A percentile compares a stretch with the other conserved stretches of the same genome.
phyloP scores from a whole-genome alignment of 1,140 invertebrate genomes.

The Trichonephila clavata region DNA sequence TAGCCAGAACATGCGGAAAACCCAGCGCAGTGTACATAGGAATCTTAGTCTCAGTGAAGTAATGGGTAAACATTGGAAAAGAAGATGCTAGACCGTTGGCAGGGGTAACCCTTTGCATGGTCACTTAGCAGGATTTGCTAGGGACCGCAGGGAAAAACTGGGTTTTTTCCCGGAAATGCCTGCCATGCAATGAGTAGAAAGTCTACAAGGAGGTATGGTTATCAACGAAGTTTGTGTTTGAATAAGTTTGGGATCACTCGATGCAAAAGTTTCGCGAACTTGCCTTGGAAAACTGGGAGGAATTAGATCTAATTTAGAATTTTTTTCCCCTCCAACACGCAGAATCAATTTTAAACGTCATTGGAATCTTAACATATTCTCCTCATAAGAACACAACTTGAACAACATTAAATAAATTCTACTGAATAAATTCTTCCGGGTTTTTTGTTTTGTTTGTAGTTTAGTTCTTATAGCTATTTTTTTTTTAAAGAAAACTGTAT shows the following conservation, averaged over 20 bases:
- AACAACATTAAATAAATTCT: too few relatives aligned
- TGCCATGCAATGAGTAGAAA: neutral
- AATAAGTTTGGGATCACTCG: neutral
- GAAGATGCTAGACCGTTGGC: slow-evolving; percentile 5
- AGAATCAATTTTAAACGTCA: neutral
- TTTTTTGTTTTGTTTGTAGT: too few relatives aligned
- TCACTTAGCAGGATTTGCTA: slow-evolving; percentile 60
- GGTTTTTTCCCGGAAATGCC: neutral
- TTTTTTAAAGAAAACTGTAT: too few relatives aligned
- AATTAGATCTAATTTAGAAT: neutral
- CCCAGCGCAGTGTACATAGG: slow-evolving; percentile 55
- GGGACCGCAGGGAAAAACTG: slow-evolving; percentile 27
- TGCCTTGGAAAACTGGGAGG: neutral
- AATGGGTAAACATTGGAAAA: slow-evolving; percentile 65
- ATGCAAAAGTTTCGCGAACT: neutral
- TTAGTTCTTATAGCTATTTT: too few relatives aligned
- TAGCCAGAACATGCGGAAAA: slow-evolving; percentile 47
- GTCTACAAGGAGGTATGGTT: slow-evolving; percentile 21
- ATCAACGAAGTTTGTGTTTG: neutral
- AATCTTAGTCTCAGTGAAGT: slow-evolving; percentile 43
- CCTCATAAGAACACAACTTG: too few relatives aligned
- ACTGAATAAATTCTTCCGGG: too few relatives aligned
- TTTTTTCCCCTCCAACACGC: neutral
- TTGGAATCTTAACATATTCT: too few relatives aligned
- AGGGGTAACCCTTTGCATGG: slow-evolving; percentile 41